Percentiles rank a stretch among this genome's conserved stretches.
Evolutionary conservation across 2,797 vertebrate genomes (phyloP).

Genomic region (Manis pentadactyla): DNA sequence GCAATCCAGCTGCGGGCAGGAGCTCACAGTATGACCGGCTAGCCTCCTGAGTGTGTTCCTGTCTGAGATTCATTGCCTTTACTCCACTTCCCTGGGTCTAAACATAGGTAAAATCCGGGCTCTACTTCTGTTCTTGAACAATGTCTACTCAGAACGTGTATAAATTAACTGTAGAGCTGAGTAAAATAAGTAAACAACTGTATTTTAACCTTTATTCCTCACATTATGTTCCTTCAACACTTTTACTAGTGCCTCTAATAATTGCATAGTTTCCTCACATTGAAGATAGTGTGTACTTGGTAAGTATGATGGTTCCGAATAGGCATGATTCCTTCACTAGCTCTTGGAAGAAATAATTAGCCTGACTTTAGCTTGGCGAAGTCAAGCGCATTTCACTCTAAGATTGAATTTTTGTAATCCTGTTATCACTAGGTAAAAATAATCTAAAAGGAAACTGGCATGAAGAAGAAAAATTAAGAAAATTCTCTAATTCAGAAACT

Average conservation of each 20-base stretch:
- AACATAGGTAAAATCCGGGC: not conserved
- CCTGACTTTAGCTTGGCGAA: not conserved
- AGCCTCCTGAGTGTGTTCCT: not conserved
- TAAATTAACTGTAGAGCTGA: not conserved
- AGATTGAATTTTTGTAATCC: not conserved
- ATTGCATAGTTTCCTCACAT: not conserved
- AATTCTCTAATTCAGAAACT: not conserved
- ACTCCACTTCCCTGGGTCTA: not conserved
- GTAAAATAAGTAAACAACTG: not conserved
- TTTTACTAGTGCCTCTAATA: not conserved
- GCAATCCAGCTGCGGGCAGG: not conserved
- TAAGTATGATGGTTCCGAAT: not conserved
- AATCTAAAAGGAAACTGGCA: not conserved
- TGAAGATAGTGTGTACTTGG: not conserved
- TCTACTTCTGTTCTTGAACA: not conserved
- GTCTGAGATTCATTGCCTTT: not conserved
- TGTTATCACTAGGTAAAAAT: not conserved
- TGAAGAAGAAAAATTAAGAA: constrained; percentile 26
- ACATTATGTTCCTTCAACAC: not conserved
- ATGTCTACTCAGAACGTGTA: not conserved
- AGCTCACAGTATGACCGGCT: not conserved
- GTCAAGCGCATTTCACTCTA: not conserved
- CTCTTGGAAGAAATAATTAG: not conserved
- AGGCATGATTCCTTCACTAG: not conserved
- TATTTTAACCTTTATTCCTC: not conserved